These are phyloP conservation scores for Sprattus sprattus DNA, from an alignment of 2,113 vertebrate genomes.

Conservation along the genomic window DNA sequence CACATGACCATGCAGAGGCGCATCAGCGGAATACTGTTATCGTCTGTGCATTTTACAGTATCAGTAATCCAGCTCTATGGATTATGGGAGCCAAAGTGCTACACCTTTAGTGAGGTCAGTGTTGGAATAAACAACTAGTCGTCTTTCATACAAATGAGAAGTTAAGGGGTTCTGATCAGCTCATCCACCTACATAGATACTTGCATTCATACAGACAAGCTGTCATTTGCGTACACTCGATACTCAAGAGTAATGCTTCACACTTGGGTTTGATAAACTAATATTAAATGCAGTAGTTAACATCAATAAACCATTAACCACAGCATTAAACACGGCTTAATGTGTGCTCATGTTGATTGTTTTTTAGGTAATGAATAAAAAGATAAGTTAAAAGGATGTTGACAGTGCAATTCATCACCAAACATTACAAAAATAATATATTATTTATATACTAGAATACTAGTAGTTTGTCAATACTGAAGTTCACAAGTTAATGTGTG, in stretches of 20 bases:
- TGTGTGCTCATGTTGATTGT: background rate
- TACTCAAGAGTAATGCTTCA: background rate
- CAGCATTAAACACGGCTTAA: background rate
- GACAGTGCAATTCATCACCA: background rate
- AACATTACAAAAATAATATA: background rate
- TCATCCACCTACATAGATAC: background rate
- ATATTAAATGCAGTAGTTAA: background rate
- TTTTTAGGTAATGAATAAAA: background rate
- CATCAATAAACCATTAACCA: background rate
- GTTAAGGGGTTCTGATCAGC: background rate
- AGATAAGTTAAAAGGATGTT: background rate
- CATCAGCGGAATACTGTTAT: background rate
- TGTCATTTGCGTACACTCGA: background rate
- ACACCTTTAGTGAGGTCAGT: background rate
- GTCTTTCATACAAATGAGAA: background rate
- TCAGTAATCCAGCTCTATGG: constrained; percentile 6
- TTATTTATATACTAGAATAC: background rate
- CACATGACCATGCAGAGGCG: no score
- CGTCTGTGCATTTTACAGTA: background rate
- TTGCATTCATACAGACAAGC: background rate
- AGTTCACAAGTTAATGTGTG: no score
- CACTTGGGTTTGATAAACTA: background rate
- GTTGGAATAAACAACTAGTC: background rate
- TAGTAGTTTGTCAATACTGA: background rate
- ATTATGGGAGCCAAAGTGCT: background rate